phyloP scores from a whole-genome alignment of 2,888 invertebrate genomes.

The Dastarcus helophoroides region DNA sequence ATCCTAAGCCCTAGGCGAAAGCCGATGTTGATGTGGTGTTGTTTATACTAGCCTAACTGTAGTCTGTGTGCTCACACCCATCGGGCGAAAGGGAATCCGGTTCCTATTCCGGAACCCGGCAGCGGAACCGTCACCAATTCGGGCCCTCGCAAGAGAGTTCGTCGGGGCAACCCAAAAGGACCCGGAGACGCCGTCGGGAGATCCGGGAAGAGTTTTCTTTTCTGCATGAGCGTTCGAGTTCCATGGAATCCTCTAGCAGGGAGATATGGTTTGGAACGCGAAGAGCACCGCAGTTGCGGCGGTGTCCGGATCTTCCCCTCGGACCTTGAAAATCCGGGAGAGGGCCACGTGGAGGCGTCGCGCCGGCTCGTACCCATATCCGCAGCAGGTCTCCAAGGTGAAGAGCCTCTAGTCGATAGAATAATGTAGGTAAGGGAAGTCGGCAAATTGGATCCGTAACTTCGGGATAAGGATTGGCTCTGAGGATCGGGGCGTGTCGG shows the following conservation, averaged over 20 bases:
- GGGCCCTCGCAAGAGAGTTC: constrained; percentile 36
- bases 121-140: constrained; percentile 41
- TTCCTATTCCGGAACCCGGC: constrained; percentile 45
- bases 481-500: constrained; percentile 45
- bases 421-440: constrained; percentile 41
- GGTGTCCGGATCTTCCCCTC: constrained; percentile 38
- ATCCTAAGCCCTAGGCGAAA: constrained; percentile 46
- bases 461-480: too few relatives aligned
- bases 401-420: constrained; percentile 27
- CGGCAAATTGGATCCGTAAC: constrained; percentile 55
- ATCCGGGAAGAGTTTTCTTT: constrained; percentile 42
- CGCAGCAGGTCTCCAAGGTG: constrained; percentile 70
- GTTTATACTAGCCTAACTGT: constrained; percentile 3
- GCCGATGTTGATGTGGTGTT: constrained; percentile 35
- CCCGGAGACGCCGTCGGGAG: constrained; percentile 46
- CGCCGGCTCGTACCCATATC: constrained; percentile 47
- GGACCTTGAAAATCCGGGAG: constrained; percentile 34
- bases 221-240: constrained; percentile 43
- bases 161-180: constrained; percentile 41
- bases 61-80: constrained; percentile 16
- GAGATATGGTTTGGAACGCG: constrained; percentile 33
- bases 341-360: constrained; percentile 25
- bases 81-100: constrained; percentile 24
- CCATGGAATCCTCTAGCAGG: constrained; percentile 43
- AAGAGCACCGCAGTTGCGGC: constrained; percentile 39